Conservation (phyloP, 2,797 vertebrate genomes). For the Spheniscus humboldti region DNA sequence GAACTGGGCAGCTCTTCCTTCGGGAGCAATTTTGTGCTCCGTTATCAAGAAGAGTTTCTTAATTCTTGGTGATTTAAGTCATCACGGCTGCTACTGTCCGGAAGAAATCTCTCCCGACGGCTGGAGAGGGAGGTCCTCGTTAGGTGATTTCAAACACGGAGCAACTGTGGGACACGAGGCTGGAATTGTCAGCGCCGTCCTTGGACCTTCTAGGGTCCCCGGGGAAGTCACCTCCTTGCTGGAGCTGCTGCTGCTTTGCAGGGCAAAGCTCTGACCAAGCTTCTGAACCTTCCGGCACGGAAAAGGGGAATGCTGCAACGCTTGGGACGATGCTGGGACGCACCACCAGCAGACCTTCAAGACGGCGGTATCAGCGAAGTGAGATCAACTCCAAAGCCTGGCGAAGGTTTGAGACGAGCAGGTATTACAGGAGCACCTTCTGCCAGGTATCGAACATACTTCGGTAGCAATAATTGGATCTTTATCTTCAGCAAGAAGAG, state of each 20-base stretch:
- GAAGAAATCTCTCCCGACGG: neutral
- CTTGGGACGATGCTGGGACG: neutral
- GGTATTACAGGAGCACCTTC: neutral
- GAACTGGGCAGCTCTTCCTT: neutral
- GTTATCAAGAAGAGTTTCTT: neutral
- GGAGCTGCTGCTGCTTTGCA: neutral
- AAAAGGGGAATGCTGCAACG: neutral
- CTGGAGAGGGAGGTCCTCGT: too few relatives aligned
- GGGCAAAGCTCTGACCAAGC: neutral
- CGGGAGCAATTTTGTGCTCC: neutral
- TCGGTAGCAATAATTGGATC: neutral
- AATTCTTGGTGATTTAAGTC: neutral
- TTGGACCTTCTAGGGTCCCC: neutral
- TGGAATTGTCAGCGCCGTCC: neutral
- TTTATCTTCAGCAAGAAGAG: neutral
- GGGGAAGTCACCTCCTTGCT: neutral
- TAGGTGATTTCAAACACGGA: too few relatives aligned
- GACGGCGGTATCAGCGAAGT: neutral
- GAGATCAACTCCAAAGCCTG: neutral
- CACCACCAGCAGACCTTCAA: neutral
- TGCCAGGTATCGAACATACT: neutral
- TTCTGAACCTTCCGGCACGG: accelerated
- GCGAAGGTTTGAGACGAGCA: neutral
- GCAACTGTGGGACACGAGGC: neutral
- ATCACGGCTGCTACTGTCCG: neutral